A percentile compares a stretch with the other conserved stretches of the same genome.
phyloP scores from a whole-genome alignment of 2,888 invertebrate genomes.

The Cistogaster globosa region DNA sequence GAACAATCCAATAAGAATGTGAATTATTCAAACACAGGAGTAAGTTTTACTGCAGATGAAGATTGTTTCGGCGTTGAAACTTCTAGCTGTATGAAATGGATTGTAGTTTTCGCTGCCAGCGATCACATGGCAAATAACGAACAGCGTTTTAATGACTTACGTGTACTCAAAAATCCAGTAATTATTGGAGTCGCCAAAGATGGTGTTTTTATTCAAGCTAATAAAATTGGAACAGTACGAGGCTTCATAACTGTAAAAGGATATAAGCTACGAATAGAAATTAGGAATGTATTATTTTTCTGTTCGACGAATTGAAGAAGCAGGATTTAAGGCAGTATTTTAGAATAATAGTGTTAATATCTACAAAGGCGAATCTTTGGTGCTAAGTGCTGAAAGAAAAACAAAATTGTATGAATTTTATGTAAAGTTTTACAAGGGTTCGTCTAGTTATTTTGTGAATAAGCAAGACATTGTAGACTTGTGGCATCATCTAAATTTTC shows the following conservation, averaged over 20 bases:
- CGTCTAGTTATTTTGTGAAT: too few species aligned
- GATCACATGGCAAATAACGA: not conserved
- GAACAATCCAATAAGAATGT: not conserved
- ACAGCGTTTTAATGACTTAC: not conserved
- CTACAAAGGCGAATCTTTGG: not conserved
- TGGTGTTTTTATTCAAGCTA: conserved; percentile 10
- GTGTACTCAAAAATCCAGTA: not conserved
- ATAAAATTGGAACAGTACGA: conserved; percentile 4
- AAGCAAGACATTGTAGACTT: too few species aligned
- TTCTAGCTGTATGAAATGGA: not conserved
- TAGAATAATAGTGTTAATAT: not conserved
- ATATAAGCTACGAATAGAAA: not conserved
- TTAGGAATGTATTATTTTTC: conserved; percentile 3
- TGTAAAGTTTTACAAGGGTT: too few species aligned
- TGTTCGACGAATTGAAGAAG: conserved; percentile 1
- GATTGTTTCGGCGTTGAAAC: not conserved
- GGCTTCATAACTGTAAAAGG: not conserved
- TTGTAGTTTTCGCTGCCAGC: not conserved
- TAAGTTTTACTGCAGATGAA: conserved; percentile 9
- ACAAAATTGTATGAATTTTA: too few species aligned
- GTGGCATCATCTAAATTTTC: too few species aligned
- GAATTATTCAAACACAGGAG: not conserved
- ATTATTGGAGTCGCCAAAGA: conserved; percentile 10
- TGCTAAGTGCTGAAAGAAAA: too few species aligned
- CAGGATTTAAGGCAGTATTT: conserved; percentile 14